Evolutionary conservation across 2,888 invertebrate genomes (phyloP), one percentile per base, ranked within the genome.

Genomic region (Harmothoe impar): DNA sequence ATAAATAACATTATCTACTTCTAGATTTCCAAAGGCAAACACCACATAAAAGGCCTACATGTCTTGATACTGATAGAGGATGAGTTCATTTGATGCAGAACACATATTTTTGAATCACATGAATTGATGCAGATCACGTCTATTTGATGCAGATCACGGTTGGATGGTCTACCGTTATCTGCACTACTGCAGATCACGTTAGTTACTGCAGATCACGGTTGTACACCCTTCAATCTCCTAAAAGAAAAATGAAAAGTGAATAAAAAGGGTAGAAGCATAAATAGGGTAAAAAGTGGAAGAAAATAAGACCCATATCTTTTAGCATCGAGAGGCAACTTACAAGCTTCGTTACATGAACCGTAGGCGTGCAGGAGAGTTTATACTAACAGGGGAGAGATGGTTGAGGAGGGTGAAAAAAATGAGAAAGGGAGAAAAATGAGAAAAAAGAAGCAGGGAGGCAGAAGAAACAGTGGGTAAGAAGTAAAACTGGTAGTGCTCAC

Each of bases 271-370:
- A 62, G 0, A 7, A 20, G n/a, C 7, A 62, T 7, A 62, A 62
- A 62, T 62, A 62, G 43, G 3, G 43, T 43, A 43, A 7, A 43
- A 43, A n/a, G n/a, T 62, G n/a, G 62, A 3, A 62, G 15, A 62
- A 62, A 62, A 62, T n/a, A 62, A n/a, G 62, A n/a, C 3, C 29
- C 31, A 72, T 72, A 72, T 72, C 72, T 72, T 72, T 3, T 72
- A 72, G 5, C 72, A 25, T 29, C 72, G 29, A 25, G 15, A 15
- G 72, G 72, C 31, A 72, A 25, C 72, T 29, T 29, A 72, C 72
- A 72, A 29, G 72, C 31, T 29, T 72, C 29, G 72, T 72, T 72
- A 72, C 72, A 72, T 29, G 25, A 29, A 25, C 72, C 29, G 29
- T 25, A 72, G 31, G 72, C 72, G 20, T 25, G 15, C 15, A 25